A percentile compares a stretch with the other conserved stretches of the same genome.
phyloP scores from a whole-genome alignment of 1,140 invertebrate species.

The Physella acuta region DNA sequence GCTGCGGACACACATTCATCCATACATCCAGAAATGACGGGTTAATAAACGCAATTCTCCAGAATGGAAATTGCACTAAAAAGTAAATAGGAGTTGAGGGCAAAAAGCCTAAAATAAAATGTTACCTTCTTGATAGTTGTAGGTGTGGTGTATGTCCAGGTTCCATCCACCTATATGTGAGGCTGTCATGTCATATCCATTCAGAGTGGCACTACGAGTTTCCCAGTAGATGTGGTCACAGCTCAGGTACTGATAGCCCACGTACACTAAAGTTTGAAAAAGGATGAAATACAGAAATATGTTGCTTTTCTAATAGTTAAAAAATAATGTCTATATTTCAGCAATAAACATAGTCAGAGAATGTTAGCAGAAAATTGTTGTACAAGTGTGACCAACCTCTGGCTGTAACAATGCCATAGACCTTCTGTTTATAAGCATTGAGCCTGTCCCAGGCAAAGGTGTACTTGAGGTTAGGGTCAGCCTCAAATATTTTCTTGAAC shows the following conservation, averaged over 20 bases:
- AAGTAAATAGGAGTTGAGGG: too few relatives aligned
- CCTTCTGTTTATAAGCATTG: slow-evolving; percentile 96
- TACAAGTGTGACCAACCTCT: slow-evolving; percentile 53
- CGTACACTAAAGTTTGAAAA: slow-evolving; percentile 88
- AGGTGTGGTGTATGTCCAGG: slow-evolving; percentile 93
- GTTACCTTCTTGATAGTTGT: slow-evolving; percentile 92
- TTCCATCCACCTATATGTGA: slow-evolving; percentile 97
- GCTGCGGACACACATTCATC: too few relatives aligned
- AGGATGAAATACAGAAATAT: too few relatives aligned
- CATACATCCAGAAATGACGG: too few relatives aligned
- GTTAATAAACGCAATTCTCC: too few relatives aligned
- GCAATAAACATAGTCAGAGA: too few relatives aligned
- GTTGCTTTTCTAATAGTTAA: too few relatives aligned
- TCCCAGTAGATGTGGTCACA: slow-evolving; percentile 95
- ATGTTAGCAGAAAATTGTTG: too few relatives aligned
- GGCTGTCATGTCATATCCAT: slow-evolving; percentile 93
- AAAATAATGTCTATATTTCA: too few relatives aligned
- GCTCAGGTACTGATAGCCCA: slow-evolving; percentile 92
- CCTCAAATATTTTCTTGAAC: slow-evolving; percentile 89
- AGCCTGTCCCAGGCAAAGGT: slow-evolving; percentile 96
- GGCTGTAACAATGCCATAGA: slow-evolving; percentile 65
- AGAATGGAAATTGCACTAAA: too few relatives aligned
- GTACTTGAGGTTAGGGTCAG: slow-evolving; percentile 90
- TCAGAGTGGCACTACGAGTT: slow-evolving; percentile 89
- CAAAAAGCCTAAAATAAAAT: neutral